Evolutionary conservation across 1,140 invertebrate genomes (phyloP).

Genomic region (Drosophila pachea): DNA sequence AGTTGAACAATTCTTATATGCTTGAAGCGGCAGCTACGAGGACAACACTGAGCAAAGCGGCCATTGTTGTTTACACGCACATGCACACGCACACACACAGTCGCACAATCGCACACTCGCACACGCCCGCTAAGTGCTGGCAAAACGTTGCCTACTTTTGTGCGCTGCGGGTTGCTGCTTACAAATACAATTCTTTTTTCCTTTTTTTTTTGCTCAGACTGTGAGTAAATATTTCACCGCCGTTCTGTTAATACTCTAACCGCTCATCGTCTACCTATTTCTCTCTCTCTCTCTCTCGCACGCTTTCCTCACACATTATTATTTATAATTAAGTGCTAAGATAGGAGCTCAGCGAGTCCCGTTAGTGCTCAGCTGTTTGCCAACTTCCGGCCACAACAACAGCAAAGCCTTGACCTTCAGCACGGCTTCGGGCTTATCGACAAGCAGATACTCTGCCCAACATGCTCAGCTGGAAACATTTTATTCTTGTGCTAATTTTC

Average conservation of each 20-base stretch:
- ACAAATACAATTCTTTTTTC: constrained; percentile 19
- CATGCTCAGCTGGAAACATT: too few species aligned
- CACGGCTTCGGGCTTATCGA: not conserved
- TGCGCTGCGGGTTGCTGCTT: constrained; percentile 28
- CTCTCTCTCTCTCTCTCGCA: constrained; percentile 3
- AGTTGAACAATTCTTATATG: constrained; percentile 53
- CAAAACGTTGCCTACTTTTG: constrained; percentile 39
- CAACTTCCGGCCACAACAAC: constrained; percentile 20
- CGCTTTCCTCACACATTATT: constrained; percentile 32
- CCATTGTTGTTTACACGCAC: constrained; percentile 49
- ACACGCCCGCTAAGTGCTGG: constrained; percentile 16
- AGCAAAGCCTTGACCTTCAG: constrained; percentile 54
- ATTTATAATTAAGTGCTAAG: constrained; percentile 66
- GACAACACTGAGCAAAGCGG: constrained; percentile 37
- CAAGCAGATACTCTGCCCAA: not conserved
- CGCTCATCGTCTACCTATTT: constrained; percentile 3
- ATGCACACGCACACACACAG: constrained; percentile 25
- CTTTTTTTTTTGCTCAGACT: not conserved
- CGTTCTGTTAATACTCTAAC: constrained; percentile 20
- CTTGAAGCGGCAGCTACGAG: constrained; percentile 49
- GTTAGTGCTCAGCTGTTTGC: constrained; percentile 34
- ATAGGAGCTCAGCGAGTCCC: constrained; percentile 45
- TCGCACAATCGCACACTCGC: constrained; percentile 5
- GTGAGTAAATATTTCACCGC: not conserved
- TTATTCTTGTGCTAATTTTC: too few species aligned